Evolutionary conservation across 2,113 vertebrate genomes (phyloP).

Genomic region (Pandion haliaetus): DNA sequence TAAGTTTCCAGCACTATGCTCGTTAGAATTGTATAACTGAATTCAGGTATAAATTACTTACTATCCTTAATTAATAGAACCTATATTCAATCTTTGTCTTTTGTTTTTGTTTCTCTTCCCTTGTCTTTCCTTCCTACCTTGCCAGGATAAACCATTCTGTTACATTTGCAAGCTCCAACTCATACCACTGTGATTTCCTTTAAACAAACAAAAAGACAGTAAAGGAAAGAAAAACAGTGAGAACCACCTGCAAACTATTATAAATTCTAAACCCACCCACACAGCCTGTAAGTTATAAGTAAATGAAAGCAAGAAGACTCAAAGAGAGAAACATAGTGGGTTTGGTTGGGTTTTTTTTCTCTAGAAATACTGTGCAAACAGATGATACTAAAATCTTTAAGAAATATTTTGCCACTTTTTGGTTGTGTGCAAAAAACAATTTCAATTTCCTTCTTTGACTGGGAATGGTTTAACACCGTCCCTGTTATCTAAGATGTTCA

Average conservation of each 20-base stretch:
- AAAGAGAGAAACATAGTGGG: slow-evolving; percentile 17
- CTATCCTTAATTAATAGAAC: slow-evolving; percentile 51
- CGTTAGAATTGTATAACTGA: neutral
- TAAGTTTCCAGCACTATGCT: slow-evolving; percentile 8
- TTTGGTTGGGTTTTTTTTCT: neutral
- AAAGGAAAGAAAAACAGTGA: slow-evolving; percentile 58
- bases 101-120: slow-evolving; percentile 22
- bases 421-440: neutral
- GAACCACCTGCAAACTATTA: slow-evolving; percentile 71
- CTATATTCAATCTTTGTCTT: neutral
- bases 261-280: slow-evolving; percentile 50
- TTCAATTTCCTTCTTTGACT: neutral
- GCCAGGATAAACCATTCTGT: slow-evolving; percentile 61
- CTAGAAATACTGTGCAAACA: neutral
- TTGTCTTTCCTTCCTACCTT: slow-evolving; percentile 35
- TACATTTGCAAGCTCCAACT: slow-evolving; percentile 47
- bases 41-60: slow-evolving; percentile 30
- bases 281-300: slow-evolving; percentile 2
- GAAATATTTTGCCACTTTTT: neutral
- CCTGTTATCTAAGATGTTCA: neutral
- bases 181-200: slow-evolving; percentile 68
- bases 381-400: neutral
- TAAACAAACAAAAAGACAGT: slow-evolving; percentile 65
- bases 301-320: slow-evolving; percentile 11
- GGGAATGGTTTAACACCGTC: neutral